These are phyloP conservation scores for Ceramica pisi DNA, from an alignment of 2,888 invertebrate species.

Conservation along the genomic window DNA sequence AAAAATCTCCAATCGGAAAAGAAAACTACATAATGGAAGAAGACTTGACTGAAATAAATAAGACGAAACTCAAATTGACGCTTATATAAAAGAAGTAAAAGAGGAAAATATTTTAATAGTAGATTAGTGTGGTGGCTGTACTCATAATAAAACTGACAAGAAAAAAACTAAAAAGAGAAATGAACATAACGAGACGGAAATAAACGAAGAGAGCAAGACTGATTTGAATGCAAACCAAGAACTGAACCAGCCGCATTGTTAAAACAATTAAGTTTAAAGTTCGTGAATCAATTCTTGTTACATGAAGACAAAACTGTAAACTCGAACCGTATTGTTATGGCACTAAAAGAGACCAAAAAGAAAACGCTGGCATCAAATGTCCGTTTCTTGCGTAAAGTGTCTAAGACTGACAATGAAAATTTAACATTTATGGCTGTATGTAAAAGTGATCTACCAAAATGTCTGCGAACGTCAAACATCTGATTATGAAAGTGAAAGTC, in stretches of 20 bases:
- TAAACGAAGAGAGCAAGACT: conserved; percentile 4
- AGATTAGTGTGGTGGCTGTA: conserved; percentile 6
- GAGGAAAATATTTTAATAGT: background rate
- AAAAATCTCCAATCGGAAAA: too few species aligned
- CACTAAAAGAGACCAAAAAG: conserved; percentile 2
- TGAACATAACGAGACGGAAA: conserved; percentile 10
- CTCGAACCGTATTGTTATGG: background rate
- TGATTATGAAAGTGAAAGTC: conserved; percentile 4
- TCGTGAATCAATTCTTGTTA: conserved; percentile 4
- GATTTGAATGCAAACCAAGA: conserved; percentile 8
- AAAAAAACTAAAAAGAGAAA: conserved; percentile 8
- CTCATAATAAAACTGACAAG: background rate
- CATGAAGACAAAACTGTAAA: background rate
- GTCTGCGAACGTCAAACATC: conserved; percentile 6
- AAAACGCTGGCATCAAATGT: background rate
- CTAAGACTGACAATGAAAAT: conserved; percentile 5
- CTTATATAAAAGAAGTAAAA: background rate
- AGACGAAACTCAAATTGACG: background rate
- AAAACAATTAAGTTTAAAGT: background rate
- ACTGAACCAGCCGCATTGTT: background rate
- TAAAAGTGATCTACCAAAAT: conserved; percentile 5
- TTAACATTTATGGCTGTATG: conserved; percentile 3
- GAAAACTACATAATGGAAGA: conserved; percentile 9
- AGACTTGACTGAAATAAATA: conserved; percentile 1
- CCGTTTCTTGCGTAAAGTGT: background rate